Conservation (phyloP, 2,797 vertebrate species). For the Aplochiton taeniatus region DNA sequence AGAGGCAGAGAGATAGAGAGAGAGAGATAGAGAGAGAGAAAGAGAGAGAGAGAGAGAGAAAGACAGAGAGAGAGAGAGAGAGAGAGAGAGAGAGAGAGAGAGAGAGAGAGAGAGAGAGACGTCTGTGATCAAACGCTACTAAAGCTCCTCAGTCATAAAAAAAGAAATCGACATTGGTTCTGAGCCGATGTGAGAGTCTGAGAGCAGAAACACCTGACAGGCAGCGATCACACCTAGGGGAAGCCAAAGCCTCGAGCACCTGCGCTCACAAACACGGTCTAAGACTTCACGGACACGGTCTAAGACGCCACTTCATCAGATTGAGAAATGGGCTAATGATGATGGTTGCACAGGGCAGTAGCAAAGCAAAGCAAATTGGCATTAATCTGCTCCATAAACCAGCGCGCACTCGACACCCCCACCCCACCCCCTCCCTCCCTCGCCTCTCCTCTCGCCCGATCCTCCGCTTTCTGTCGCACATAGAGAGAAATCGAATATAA, state of each 20-base stretch:
- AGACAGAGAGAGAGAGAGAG: not conserved
- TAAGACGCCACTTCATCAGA: too few species aligned
- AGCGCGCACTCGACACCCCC: constrained; percentile 23
- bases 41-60: not conserved
- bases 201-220: too few species aligned
- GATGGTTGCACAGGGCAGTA: constrained; percentile 20
- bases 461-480: constrained; percentile 15
- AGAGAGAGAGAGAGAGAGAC: constrained; percentile 1
- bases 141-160: too few species aligned
- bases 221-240: too few species aligned
- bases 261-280: too few species aligned
- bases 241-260: too few species aligned
- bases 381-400: constrained; percentile 48
- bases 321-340: constrained; percentile 30
- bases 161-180: too few species aligned
- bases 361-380: constrained; percentile 42
- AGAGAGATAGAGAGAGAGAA: not conserved
- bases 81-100: not conserved
- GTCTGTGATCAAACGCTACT: too few species aligned
- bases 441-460: constrained; percentile 9
- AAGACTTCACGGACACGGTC: too few species aligned
- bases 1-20: not conserved
- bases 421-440: constrained; percentile 15
- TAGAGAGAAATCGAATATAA: constrained; percentile 3
- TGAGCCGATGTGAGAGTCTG: too few species aligned